These are phyloP conservation scores for Drosophila paranaensis DNA, from an alignment of 2,888 invertebrate species.

Conservation along the genomic window DNA sequence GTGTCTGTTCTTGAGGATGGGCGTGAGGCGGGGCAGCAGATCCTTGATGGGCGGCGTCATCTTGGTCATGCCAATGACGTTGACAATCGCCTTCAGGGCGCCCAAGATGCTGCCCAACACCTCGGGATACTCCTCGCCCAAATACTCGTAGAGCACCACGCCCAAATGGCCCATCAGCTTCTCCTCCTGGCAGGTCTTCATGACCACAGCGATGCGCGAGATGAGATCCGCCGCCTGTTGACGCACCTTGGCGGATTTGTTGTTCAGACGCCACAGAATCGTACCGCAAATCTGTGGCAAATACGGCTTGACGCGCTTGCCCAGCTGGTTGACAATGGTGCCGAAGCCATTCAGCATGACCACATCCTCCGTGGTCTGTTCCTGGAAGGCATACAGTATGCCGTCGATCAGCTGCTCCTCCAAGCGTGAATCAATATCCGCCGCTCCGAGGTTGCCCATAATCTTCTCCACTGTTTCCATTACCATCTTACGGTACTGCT, in stretches of 20 bases:
- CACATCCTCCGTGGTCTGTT: conserved; percentile 99
- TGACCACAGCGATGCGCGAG: conserved; percentile 98
- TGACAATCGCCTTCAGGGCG: conserved; percentile 99
- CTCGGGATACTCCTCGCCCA: conserved; percentile 99
- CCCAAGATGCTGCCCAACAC: conserved; percentile 99
- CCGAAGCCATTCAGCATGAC: conserved; percentile 99
- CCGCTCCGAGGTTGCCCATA: conserved; percentile 98
- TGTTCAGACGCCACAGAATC: conserved; percentile 99
- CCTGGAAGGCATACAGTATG: conserved; percentile 99
- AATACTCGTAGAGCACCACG: conserved; percentile 98
- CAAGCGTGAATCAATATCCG: conserved; percentile 98
- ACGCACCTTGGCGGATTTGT: conserved; percentile 99
- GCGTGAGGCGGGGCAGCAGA: conserved; percentile 97
- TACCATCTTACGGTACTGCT: conserved; percentile 99
- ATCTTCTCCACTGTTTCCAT: conserved; percentile 99
- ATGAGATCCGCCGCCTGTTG: conserved; percentile 99
- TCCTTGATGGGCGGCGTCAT: conserved; percentile 99
- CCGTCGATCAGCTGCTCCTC: conserved; percentile 99
- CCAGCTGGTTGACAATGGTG: conserved; percentile 98
- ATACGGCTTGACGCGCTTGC: conserved; percentile 99
- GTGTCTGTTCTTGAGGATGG: conserved; percentile 98
- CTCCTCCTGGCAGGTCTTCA: conserved; percentile 99
- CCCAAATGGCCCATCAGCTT: conserved; percentile 99
- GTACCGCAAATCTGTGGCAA: conserved; percentile 99
- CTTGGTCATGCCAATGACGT: conserved; percentile 99